phyloP scores from a whole-genome alignment of 2,113 vertebrate species.

The Tretioscincus oriximinensis region DNA sequence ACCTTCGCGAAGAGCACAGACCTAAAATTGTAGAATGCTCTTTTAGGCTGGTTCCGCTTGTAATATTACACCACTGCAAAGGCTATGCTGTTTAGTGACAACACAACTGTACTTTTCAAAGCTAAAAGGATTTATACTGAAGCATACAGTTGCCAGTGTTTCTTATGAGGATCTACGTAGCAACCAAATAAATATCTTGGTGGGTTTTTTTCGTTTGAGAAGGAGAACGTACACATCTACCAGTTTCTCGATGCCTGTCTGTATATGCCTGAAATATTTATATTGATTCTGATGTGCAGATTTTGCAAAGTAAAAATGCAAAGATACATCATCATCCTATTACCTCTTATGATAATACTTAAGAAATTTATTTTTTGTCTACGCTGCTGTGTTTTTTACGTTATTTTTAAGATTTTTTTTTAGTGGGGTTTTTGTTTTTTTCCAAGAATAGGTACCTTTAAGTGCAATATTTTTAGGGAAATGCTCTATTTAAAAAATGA shows the following conservation, averaged over 20 bases:
- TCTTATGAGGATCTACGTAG: conserved; percentile 25
- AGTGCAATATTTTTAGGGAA: not conserved
- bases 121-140: conserved; percentile 33
- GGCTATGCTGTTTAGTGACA: conserved; percentile 5
- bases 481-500: not conserved
- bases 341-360: not conserved
- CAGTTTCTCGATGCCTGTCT: not conserved
- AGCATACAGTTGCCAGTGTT: conserved; percentile 24
- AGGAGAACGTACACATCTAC: not conserved
- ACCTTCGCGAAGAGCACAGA: not conserved
- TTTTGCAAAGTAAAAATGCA: not conserved
- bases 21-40: not conserved
- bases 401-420: not conserved
- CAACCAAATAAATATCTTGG: conserved; percentile 45
- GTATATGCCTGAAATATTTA: not conserved
- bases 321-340: not conserved
- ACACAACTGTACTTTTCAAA: conserved; percentile 24
- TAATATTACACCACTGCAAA: no score
- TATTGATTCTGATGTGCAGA: rapidly evolving
- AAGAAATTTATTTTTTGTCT: not conserved
- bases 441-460: not conserved
- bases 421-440: not conserved
- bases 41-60: not conserved
- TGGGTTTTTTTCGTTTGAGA: conserved; percentile 14
- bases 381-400: not conserved